Percentiles rank a stretch among this genome's conserved stretches.
Evolutionary conservation across 2,113 vertebrate genomes (phyloP).

Genomic region (Alaudala cheleensis): DNA sequence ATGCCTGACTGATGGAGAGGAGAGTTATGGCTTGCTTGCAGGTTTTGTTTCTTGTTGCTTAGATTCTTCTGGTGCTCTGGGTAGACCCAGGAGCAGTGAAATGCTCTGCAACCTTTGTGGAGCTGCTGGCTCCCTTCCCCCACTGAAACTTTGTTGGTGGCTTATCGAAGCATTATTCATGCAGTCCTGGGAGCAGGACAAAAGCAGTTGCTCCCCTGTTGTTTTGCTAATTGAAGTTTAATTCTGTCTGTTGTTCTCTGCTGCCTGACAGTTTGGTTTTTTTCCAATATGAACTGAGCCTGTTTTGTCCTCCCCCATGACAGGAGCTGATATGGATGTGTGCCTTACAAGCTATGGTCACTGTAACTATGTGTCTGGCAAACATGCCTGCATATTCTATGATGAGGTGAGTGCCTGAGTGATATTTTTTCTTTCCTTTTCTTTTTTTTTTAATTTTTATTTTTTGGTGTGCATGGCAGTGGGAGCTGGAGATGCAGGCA

Average conservation of each 20-base stretch:
- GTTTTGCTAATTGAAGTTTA: slow-evolving; percentile 47
- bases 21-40: background rate
- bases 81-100: background rate
- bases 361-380: slow-evolving; percentile 97
- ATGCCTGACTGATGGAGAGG: background rate
- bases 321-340: slow-evolving; percentile 99
- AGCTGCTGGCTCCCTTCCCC: slow-evolving; percentile 39
- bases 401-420: slow-evolving; percentile 85
- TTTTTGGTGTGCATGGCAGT: background rate
- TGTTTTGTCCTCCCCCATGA: slow-evolving; percentile 35
- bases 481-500: slow-evolving; percentile 31
- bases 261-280: background rate
- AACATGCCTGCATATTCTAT: slow-evolving; percentile 98
- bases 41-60: background rate
- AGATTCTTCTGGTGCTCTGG: background rate
- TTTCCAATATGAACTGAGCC: background rate
- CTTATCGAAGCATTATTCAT: slow-evolving; percentile 61
- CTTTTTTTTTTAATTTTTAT: background rate
- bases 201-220: slow-evolving; percentile 65
- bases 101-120: background rate
- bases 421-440: background rate
- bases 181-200: slow-evolving; percentile 45
- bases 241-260: slow-evolving; percentile 40
- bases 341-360: slow-evolving; percentile 99
- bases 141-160: slow-evolving; percentile 32